Evolutionary conservation across 1,140 invertebrate species (phyloP), one percentile per base, ranked within the genome.

Genomic region (Pararge aegeria): DNA sequence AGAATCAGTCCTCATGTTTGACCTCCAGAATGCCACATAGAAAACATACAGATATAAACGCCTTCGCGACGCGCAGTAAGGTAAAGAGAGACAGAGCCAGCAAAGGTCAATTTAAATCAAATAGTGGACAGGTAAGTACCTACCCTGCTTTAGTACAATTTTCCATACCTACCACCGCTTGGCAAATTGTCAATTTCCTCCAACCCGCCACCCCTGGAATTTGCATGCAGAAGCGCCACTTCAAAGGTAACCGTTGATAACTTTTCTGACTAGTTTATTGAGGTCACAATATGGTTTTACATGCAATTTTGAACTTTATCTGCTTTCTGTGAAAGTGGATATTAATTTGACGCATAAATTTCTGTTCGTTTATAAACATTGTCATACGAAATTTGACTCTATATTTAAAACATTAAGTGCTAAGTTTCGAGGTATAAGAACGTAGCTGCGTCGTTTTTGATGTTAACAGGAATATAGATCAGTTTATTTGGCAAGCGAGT

Each of bases 191-290:
- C 80, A 80, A 84, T 82, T 66, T 77, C 63, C 53, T 52, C 58
- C 57, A 60, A 54, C 49, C 67, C 51, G 57, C 66, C 67, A 65
- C 58, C 64, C 66, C 64, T 62, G 70, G 67, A 75, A 86, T 89
- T 87, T 87, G 83, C 83, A 89, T 89, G 86, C 86, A 87, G 86
- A 87, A 89, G 86, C 83, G 78, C 81, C 80, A 80, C 77, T 87
- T 87, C 86, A 89, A 89, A 89, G 84, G 78, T 69, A 81, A 79
- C 78, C 60, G 73, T 78, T 83, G 56, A 76, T 78, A 81, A 78
- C 70, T 80, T 70, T 71, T 46, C 37, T 21, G 51, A 68, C 42
- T 38, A 40, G 37, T 38, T 19, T 61, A 48, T 51, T 55, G 54
- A 20, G 37, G 21, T 29, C 34, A 20, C 29, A 50, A 10, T n/a